Percentiles rank a stretch among this genome's conserved stretches.
Conservation (phyloP, 53 echinoderm and acorn worm species). For the Stichopus horrens region DNA sequence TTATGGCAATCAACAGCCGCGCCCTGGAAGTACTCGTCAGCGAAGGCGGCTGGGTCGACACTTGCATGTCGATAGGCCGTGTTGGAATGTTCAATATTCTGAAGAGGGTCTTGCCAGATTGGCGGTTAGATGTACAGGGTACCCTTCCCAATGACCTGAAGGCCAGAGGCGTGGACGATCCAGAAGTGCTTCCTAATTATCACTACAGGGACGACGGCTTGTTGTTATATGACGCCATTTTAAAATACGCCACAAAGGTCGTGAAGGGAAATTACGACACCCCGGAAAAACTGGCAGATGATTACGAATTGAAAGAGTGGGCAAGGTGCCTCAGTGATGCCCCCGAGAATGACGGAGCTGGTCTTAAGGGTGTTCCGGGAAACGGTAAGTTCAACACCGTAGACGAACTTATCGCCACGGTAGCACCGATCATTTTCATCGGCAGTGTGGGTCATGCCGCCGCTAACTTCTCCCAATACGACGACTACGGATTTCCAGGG, state of each 20-base stretch:
- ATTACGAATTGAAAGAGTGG: constrained; percentile 77
- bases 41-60: constrained; percentile 85
- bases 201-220: constrained; percentile 85
- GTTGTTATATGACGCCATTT: constrained; percentile 69
- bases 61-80: constrained; percentile 74
- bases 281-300: constrained; percentile 55
- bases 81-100: constrained; percentile 84
- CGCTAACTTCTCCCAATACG: constrained; percentile 82
- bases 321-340: constrained; percentile 33
- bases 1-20: constrained; percentile 93
- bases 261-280: constrained; percentile 82
- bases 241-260: constrained; percentile 70
- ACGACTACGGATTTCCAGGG: constrained; percentile 83
- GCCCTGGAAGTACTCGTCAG: constrained; percentile 70
- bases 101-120: constrained; percentile 46
- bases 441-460: constrained; percentile 77
- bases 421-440: constrained; percentile 77
- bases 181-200: constrained; percentile 81
- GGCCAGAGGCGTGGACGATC: constrained; percentile 77
- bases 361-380: constrained; percentile 67
- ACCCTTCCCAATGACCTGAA: constrained; percentile 73
- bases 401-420: constrained; percentile 61
- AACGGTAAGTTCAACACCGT: constrained; percentile 61
- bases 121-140: constrained; percentile 76
- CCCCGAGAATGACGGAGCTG: constrained; percentile 39